These are phyloP conservation scores for Rhagonycha lutea DNA, from an alignment of 2,888 invertebrate genomes.

Conservation along the genomic window DNA sequence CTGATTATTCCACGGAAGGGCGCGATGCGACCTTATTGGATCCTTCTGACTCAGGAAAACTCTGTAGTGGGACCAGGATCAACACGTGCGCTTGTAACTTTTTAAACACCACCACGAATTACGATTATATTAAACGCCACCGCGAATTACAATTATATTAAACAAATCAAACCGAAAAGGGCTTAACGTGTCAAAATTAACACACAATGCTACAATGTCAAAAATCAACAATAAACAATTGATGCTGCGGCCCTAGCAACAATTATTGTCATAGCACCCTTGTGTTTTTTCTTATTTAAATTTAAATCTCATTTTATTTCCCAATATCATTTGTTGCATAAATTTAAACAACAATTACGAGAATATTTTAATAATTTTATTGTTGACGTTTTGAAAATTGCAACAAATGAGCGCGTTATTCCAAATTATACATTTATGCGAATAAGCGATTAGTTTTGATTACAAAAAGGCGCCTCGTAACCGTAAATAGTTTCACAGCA, in stretches of 20 bases:
- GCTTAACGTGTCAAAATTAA: neutral
- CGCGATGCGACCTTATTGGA: neutral
- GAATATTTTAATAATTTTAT: neutral
- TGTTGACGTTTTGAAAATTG: no score
- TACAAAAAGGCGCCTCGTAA: no score
- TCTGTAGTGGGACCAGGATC: neutral
- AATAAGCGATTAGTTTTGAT: no score
- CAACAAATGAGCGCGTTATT: no score
- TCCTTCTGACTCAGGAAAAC: neutral
- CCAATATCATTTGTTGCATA: neutral
- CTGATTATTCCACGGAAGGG: conserved; percentile 1
- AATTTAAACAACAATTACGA: neutral
- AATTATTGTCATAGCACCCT: neutral
- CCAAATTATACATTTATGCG: no score
- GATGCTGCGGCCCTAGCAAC: neutral
- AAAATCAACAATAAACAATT: neutral
- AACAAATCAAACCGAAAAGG: neutral
- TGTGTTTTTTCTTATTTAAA: neutral
- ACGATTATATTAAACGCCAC: neutral
- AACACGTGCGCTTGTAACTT: conserved; percentile 7
- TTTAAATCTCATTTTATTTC: neutral
- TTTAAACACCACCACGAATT: neutral
- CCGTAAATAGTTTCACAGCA: no score
- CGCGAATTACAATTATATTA: neutral
- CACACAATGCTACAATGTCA: neutral